phyloP scores from a whole-genome alignment of 1,140 invertebrate species.

The Colletes gigas region DNA sequence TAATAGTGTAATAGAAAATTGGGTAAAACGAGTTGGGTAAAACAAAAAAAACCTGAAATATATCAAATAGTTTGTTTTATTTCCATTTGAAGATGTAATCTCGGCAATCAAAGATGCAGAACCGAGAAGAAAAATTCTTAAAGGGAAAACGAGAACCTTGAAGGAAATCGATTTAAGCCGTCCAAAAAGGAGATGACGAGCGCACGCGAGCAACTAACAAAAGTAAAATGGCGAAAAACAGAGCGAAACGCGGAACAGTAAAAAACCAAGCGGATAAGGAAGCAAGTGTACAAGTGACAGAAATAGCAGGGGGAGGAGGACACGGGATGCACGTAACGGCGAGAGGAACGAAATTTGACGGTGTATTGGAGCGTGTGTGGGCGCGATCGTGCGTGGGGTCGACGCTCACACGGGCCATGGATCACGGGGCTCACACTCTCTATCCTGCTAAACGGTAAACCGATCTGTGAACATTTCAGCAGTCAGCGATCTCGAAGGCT shows the following conservation, averaged over 20 bases:
- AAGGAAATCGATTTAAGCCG: neutral
- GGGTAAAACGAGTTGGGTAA: too few species aligned
- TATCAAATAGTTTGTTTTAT: too few species aligned
- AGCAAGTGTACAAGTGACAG: constrained; percentile 55
- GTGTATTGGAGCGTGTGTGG: constrained; percentile 3
- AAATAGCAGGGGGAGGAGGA: constrained; percentile 55
- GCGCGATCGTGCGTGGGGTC: constrained; percentile 28
- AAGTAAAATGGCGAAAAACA: constrained; percentile 54
- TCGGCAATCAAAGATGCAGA: too few species aligned
- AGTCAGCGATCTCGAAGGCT: constrained; percentile 81
- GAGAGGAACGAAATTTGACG: constrained; percentile 35
- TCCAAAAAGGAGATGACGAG: neutral
- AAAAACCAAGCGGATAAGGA: constrained; percentile 43
- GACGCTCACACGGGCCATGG: constrained; percentile 64
- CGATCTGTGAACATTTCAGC: constrained; percentile 82
- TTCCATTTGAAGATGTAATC: too few species aligned
- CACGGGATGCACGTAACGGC: constrained; percentile 7
- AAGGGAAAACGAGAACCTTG: neutral
- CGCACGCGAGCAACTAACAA: neutral
- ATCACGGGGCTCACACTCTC: constrained; percentile 76
- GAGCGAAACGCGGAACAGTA: constrained; percentile 6
- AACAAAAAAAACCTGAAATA: too few species aligned
- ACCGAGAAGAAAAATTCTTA: too few species aligned
- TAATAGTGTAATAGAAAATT: too few species aligned
- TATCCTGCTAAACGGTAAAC: constrained; percentile 81